Base-by-base conservation (phyloP, 2,888 invertebrate species). In the Eupithecia exiguata region DNA sequence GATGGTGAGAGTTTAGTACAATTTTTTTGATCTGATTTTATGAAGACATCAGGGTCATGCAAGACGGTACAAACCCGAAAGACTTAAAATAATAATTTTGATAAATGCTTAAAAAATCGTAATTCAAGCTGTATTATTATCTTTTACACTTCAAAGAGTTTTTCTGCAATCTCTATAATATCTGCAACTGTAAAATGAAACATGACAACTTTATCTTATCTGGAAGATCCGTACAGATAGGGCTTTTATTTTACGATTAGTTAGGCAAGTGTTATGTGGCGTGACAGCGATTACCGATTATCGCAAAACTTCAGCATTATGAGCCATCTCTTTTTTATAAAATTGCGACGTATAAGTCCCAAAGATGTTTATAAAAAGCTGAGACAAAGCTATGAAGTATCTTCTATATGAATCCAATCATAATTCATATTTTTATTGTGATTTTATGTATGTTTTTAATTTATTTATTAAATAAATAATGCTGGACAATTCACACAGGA, bases 191-290 rank as follows among this genome's bases (percentile, higher is more conserved):
- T 16, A 35, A 35, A 62, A 62, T 62, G 35, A 1, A 62, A 35
- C 35, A 35, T 5, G 35, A 18, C 30, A 62, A 58, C 25, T 58
- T 62, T 62, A 62, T 62, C 62, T 62, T 62, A 62, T 62, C 62
- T 1, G 14, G 30, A 62, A 62, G 30, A 62, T 62, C 18, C 18
- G 1, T 35, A 25, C 66, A 16, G 21, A 43, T 21, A 10, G 14
- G 25, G 58, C 25, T 43, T 21, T 67, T 67, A 43, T 67, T 43
- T 43, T 25, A 67, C 66, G 66, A 25, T 43, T 43, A 67, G 10
- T 18, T 7, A 67, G 43, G 3, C 25, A 43, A 67, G 40, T 40
- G 43, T 53, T 49, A 49, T 43, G 21, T 16, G 62, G 35, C 62
- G 30, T 43, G 43, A 43, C 40, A 16, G 9, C 16, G 43, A 66